Evolutionary conservation across 2,888 invertebrate genomes (phyloP), one percentile per base, ranked within the genome.

Genomic region (Cerceris rybyensis): DNA sequence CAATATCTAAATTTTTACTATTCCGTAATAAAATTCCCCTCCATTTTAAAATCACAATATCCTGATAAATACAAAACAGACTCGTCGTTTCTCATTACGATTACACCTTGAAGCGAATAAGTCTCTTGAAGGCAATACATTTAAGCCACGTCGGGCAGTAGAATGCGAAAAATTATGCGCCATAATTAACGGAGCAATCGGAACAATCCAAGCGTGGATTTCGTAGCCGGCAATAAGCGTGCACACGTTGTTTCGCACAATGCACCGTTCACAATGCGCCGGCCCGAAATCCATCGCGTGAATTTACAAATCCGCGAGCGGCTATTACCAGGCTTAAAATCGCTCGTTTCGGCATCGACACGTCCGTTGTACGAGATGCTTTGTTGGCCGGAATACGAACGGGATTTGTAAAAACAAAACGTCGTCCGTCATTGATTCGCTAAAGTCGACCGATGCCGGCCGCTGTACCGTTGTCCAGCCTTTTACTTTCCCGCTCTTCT

Each of bases 291-390:
- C 80, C 77, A 58, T 74, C 73, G 67, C 71, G 68, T 63, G 75
- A 77, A 84, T 84, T 80, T 82, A 84, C 84, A 84, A 84, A 82
- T 84, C 80, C 80, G 57, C 50, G 65, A 50, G 52, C 67, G 60
- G 61, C 71, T 61, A 84, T 78, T 82, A 78, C 42, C 39, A 41
- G 65, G 59, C 59, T 84, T 84, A 75, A 84, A 82, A 75, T 52
- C 65, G 54, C 28, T 58, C 65, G 65, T 67, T 65, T 16, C n/a
- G n/a, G 55, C 57, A 49, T 57, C 54, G 57, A 72, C 43, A 59
- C 14, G 46, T 60, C 54, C 58, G n/a, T 4, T 63, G 17, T 28
- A n/a, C 43, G 7, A 16, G 14, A 9, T 46, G 63, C 39, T 67
- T 75, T 64, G 67, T 67, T 41, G 52, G 6, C 11, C 63, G 42